A percentile compares a stretch with the other conserved stretches of the same genome.
These are phyloP conservation scores for Listronotus oregonensis DNA, from an alignment of 1,140 invertebrate genomes.

Conservation along the genomic window DNA sequence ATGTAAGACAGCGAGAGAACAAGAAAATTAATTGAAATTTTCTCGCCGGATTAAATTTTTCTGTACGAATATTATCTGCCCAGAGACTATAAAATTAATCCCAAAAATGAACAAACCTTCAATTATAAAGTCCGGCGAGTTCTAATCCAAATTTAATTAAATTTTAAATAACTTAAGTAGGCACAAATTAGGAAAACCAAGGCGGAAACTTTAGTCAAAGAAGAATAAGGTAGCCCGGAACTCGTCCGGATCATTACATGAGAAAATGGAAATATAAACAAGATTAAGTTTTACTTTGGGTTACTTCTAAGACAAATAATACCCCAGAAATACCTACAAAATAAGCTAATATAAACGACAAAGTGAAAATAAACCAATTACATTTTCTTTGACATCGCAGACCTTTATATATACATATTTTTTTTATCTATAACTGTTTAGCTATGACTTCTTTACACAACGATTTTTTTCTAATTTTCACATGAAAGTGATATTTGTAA, in stretches of 20 bases:
- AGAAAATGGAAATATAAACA: too few relatives aligned
- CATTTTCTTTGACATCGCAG: too few relatives aligned
- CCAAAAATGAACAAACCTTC: slow-evolving; percentile 31
- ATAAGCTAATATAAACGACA: too few relatives aligned
- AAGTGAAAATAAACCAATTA: too few relatives aligned
- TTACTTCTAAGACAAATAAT: too few relatives aligned
- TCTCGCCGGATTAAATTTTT: neutral
- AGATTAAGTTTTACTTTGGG: too few relatives aligned
- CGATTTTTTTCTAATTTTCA: too few relatives aligned
- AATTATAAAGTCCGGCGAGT: slow-evolving; percentile 27
- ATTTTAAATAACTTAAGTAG: slow-evolving; percentile 27
- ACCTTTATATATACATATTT: too few relatives aligned
- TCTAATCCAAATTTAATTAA: slow-evolving; percentile 33
- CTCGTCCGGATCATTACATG: neutral
- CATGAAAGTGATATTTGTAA: too few relatives aligned
- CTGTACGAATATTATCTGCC: neutral
- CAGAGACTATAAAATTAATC: slow-evolving; percentile 14
- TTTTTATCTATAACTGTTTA: too few relatives aligned
- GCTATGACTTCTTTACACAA: too few relatives aligned
- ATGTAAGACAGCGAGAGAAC: neutral
- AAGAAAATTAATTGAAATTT: slow-evolving; percentile 6
- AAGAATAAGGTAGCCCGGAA: neutral
- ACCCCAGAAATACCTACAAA: too few relatives aligned
- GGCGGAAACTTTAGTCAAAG: slow-evolving; percentile 8
- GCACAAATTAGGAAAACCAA: slow-evolving; percentile 9